Evolutionary conservation across 2,113 vertebrate genomes (phyloP).

Genomic region (Diadophis punctatus): DNA sequence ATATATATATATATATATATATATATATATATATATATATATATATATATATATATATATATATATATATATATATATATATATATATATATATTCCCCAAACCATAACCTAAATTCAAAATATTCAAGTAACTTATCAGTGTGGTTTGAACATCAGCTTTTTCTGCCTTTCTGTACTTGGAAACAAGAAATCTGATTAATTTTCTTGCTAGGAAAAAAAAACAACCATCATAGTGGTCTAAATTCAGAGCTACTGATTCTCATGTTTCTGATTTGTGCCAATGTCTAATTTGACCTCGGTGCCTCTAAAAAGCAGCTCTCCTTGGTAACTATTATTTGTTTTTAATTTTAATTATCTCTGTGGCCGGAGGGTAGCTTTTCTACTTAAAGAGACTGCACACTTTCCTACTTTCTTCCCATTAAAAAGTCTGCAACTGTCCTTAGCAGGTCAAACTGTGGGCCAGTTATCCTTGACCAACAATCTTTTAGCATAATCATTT

Average conservation of each 20-base stretch:
- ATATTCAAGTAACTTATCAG: not conserved
- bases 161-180: not conserved
- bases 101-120: not conserved
- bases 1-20: too few relatives aligned
- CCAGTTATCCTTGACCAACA: slow-evolving; percentile 5
- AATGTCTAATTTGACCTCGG: not conserved
- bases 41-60: too few relatives aligned
- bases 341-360: not conserved
- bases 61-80: too few relatives aligned
- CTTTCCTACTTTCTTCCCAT: slow-evolving; percentile 4
- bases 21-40: too few relatives aligned
- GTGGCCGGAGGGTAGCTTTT: not conserved
- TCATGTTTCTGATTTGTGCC: not conserved
- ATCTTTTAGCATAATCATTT: slow-evolving; percentile 9
- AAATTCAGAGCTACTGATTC: not conserved
- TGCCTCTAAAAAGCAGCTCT: not conserved
- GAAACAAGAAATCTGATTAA: not conserved
- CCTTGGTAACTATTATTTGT: not conserved
- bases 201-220: not conserved
- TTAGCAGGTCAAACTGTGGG: not conserved
- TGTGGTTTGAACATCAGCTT: not conserved
- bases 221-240: not conserved
- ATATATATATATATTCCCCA: too few relatives aligned
- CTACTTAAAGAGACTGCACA: not conserved
- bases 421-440: not conserved